Evolutionary conservation across 2,888 invertebrate genomes (phyloP).

Genomic region (Lordiphosa andalusiaca): DNA sequence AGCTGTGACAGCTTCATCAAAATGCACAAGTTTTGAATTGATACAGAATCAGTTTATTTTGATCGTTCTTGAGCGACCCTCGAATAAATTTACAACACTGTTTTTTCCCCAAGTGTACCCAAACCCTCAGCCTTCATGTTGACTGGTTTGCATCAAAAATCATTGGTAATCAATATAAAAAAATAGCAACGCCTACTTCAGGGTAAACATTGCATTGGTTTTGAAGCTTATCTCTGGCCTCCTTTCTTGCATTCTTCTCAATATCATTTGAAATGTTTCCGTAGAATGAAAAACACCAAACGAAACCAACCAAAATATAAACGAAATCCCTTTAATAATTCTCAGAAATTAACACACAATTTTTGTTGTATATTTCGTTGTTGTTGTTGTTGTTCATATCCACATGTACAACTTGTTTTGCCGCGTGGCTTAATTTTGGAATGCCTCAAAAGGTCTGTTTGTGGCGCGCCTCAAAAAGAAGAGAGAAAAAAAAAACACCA

Average conservation of each 20-base stretch:
- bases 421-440: slow-evolving; percentile 56
- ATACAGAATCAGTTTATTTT: no score
- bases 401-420: slow-evolving; percentile 50
- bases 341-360: slow-evolving; percentile 77
- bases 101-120: slow-evolving; percentile 6
- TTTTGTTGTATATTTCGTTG: slow-evolving; percentile 40
- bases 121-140: slow-evolving; percentile 16
- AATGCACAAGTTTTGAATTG: no score
- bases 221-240: slow-evolving; percentile 46
- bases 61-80: no score
- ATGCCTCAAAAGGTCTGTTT: slow-evolving; percentile 68
- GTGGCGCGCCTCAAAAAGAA: slow-evolving; percentile 62
- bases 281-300: slow-evolving; percentile 48
- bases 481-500: slow-evolving; percentile 23
- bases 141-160: slow-evolving; percentile 45
- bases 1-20: no score
- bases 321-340: slow-evolving; percentile 61
- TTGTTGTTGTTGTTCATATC: slow-evolving; percentile 17
- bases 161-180: slow-evolving; percentile 62
- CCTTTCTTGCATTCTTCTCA: slow-evolving; percentile 34
- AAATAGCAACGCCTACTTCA: slow-evolving; percentile 59
- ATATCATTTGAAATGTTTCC: slow-evolving; percentile 62
- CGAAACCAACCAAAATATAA: slow-evolving; percentile 20
- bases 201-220: slow-evolving; percentile 24
- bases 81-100: no score